Base-by-base conservation (phyloP, 2,888 invertebrate genomes). In the Tetanocera ferruginea region DNA sequence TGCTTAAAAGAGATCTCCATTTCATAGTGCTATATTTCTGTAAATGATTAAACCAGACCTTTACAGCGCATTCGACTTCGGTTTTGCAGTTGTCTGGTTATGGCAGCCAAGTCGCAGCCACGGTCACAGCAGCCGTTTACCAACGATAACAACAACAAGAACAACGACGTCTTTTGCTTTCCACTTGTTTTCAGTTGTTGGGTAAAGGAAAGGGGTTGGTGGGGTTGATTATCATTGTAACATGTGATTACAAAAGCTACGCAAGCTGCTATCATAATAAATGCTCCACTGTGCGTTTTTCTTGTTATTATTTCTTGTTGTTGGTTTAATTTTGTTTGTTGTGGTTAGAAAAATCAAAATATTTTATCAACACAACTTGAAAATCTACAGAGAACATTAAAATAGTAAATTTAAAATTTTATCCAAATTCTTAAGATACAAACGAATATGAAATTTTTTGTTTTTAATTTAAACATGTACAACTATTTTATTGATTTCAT, bases 41-140 rank as follows among this genome's bases (percentile, higher is more conserved):
- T 23, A 52, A 71, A 73, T 60, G 62, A 28, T 25, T 11, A 31
- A 43, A 43, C 5, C 49, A 52, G 23, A 31, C 17, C n/a, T 34
- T n/a, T 31, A 28, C n/a, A 55, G 37, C 11, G 49, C 19, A 43
- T 72, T 19, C 9, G 73, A 51, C 52, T 66, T 74, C 34, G 52
- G 6, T 64, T 64, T 83, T 85, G 87, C 85, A 83, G 85, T 86
- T 84, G 86, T 84, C 84, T 62, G 51, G 57, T 52, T 31, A 34
- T 49, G 60, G 28, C 52, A 72, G 77, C 73, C 73, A 66, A 64
- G 52, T 64, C 66, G 64, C 74, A 51, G 74, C 23, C 64, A 66
- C 57, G 6, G 74, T 28, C 34, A 64, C 49, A n/a, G 62, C 73
- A 43, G 64, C 62, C 23, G 60, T 43, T 60, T 34, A 28, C 5